Evolutionary conservation across 1,140 invertebrate genomes (phyloP), one percentile per base, ranked within the genome.

Genomic region (Yoshiicerus persimilis): DNA sequence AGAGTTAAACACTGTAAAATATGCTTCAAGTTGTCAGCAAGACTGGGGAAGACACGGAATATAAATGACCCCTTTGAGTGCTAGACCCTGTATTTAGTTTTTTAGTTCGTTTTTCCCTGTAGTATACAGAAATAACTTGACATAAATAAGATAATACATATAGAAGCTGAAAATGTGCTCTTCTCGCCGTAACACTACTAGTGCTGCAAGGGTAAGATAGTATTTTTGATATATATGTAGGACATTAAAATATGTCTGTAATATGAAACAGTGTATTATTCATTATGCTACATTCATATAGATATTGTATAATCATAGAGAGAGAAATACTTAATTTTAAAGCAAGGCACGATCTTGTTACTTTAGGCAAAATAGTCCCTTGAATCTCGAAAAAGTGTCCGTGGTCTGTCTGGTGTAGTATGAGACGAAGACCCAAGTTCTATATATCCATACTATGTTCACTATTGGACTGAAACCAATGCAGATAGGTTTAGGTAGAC

Each of bases 31-130:
- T 80, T 80, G 75, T 80, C 75, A 80, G 75, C 75, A 80, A 80
- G 75, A 30, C 34, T 32, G 30, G 75, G 75, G 75, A 80, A 80
- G 34, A 38, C 32, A 80, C 38, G 75, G 75, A 80, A 80, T 80
- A 80, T 80, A 80, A 80, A 80, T 80, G 75, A 80, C 75, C 75
- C 75, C 38, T 80, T 77, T 80, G 16, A 80, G 27, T n/a, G 34
- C 20, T n/a, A n/a, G 47, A 16, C 1, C 16, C 47, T 56, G 4
- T 56, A 56, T 56, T 56, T 56, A 56, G 47, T 56, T 56, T 56
- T 56, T 56, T 56, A 16, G 41, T 47, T 47, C 13, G 47, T 56
- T n/a, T 56, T 16, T n/a, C 4, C 20, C n/a, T n/a, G 47, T 56
- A n/a, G 20, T 56, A 56, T 56, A 56, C 2, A n/a, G 3, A n/a